Conservation (phyloP, 2,113 vertebrate species). For the Eubucco bourcierii region DNA sequence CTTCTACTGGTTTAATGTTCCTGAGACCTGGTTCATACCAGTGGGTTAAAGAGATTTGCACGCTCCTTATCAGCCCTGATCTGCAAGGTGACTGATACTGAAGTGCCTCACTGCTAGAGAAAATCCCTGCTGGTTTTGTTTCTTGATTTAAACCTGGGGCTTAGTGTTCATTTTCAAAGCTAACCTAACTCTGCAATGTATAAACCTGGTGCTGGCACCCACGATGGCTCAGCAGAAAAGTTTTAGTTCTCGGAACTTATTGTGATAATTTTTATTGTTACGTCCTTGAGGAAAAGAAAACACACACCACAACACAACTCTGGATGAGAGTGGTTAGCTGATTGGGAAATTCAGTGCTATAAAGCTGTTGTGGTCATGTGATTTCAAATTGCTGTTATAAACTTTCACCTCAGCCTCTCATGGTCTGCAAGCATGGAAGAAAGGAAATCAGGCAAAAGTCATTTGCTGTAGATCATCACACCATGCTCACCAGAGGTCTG, state of each 20-base stretch:
- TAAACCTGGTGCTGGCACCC: background rate
- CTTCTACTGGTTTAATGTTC: background rate
- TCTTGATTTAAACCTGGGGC: background rate
- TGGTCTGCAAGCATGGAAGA: background rate
- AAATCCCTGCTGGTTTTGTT: background rate
- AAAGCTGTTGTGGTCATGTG: conserved; percentile 15
- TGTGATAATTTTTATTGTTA: background rate
- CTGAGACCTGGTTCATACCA: background rate
- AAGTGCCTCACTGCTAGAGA: background rate
- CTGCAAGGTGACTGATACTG: background rate
- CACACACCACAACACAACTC: too few species aligned
- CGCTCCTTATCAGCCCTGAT: background rate
- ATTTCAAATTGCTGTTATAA: conserved; percentile 26
- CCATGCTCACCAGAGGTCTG: background rate
- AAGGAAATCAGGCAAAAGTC: background rate
- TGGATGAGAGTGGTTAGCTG: background rate
- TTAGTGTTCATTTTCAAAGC: background rate
- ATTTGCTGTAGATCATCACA: background rate
- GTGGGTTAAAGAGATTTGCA: background rate
- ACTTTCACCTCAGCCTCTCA: background rate
- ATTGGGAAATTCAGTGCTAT: conserved; percentile 13
- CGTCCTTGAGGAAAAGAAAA: background rate
- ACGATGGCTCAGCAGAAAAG: background rate
- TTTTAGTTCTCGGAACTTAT: background rate
- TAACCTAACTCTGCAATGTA: background rate